Conservation (phyloP, 37 sponge, comb jelly and placozoan genomes). For the Cladorhizidae sp. region DNA sequence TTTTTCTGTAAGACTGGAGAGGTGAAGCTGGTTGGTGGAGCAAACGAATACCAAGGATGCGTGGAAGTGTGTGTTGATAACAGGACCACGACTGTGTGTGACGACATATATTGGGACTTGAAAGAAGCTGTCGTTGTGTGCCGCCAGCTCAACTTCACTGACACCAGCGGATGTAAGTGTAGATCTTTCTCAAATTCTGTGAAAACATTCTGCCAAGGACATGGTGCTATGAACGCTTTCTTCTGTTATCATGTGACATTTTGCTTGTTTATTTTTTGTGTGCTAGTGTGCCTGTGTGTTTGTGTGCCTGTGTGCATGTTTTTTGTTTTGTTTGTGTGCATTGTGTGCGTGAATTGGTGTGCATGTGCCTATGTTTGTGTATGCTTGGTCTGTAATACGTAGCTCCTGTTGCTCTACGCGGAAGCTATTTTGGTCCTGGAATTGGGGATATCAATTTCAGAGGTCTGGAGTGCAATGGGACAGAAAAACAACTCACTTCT, state of each 20-base stretch:
- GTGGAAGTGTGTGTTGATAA: slow-evolving; percentile 42
- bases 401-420: slow-evolving; percentile 17
- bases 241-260: neutral
- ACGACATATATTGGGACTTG: slow-evolving; percentile 9
- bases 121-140: slow-evolving; percentile 42
- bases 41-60: slow-evolving; percentile 19
- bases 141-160: slow-evolving; percentile 29
- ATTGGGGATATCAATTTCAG: slow-evolving; percentile 2
- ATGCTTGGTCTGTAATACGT: neutral
- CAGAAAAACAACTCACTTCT: slow-evolving; percentile 15
- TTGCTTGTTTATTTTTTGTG: no score
- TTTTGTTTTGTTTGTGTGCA: no score
- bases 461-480: slow-evolving; percentile 30
- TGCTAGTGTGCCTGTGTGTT: no score
- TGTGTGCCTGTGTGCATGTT: no score
- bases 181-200: neutral
- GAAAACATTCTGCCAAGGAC: neutral
- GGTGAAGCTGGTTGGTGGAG: slow-evolving; percentile 35
- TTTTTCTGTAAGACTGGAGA: slow-evolving; percentile 31
- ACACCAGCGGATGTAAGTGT: neutral
- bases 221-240: neutral
- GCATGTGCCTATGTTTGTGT: neutral
- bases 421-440: slow-evolving; percentile 32
- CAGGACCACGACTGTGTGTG: slow-evolving; percentile 33
- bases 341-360: no score